Percentiles rank a stretch among this genome's conserved stretches.
phyloP scores from a whole-genome alignment of 1,140 invertebrate species.

The Drosophila ogumai region DNA sequence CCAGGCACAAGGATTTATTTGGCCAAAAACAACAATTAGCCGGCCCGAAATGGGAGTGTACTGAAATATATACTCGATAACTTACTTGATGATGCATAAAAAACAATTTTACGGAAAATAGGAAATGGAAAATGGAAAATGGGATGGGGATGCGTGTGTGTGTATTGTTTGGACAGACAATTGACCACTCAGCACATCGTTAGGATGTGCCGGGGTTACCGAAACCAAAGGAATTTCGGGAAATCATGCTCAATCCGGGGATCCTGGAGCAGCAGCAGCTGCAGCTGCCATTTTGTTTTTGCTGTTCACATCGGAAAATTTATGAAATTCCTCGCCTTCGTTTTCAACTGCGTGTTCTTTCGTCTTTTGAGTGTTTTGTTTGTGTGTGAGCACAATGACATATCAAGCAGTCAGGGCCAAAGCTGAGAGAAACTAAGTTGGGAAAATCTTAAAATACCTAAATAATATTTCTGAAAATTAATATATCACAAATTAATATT shows the following conservation, averaged over 20 bases:
- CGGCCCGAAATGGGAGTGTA: constrained; percentile 13
- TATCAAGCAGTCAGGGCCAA: not conserved
- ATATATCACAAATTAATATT: no score
- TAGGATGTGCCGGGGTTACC: constrained; percentile 38
- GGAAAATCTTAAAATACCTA: no score
- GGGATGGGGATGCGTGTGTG: not conserved
- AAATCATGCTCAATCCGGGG: constrained; percentile 5
- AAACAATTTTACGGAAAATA: constrained; percentile 41
- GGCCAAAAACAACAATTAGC: constrained; percentile 47
- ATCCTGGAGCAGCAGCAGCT: constrained; percentile 14
- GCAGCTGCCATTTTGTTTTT: constrained; percentile 52
- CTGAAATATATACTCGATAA: constrained; percentile 23
- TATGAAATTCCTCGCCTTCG: constrained; percentile 38
- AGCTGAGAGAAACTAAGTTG: not conserved
- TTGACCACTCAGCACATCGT: constrained; percentile 60
- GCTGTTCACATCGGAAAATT: constrained; percentile 47
- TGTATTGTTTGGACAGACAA: constrained; percentile 29
- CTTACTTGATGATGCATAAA: constrained; percentile 57
- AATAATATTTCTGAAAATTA: no score
- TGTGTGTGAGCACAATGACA: constrained; percentile 14
- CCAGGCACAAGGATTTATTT: constrained; percentile 37
- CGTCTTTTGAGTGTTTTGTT: constrained; percentile 19
- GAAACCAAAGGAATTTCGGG: constrained; percentile 3
- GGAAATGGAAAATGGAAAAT: not conserved
- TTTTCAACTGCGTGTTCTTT: constrained; percentile 24